phyloP scores from a whole-genome alignment of 23 tunicate genomes.

The Trididemnum clinides region DNA sequence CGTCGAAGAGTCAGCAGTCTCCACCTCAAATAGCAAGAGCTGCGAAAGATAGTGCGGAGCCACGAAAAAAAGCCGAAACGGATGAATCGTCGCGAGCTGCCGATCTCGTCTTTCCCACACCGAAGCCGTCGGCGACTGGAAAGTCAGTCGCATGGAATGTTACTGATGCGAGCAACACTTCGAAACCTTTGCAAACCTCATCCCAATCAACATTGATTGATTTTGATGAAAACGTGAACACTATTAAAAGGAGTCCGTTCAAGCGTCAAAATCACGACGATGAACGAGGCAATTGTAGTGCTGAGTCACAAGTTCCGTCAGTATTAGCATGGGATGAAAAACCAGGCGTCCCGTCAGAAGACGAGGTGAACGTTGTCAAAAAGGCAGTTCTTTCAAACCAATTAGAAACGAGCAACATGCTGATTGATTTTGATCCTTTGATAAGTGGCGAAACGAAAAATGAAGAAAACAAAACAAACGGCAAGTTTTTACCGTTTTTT shows the following conservation, averaged over 20 bases:
- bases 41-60: neutral
- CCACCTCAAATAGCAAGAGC: neutral
- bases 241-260: conserved; percentile 89
- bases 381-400: too few species aligned
- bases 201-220: neutral
- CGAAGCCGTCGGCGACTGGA: neutral
- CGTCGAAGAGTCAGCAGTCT: neutral
- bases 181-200: neutral
- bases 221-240: conserved; percentile 57
- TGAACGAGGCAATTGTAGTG: neutral
- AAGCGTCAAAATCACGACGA: conserved; percentile 21
- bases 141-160: conserved; percentile 4
- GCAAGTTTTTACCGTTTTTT: too few species aligned
- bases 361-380: too few species aligned
- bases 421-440: too few species aligned
- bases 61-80: neutral
- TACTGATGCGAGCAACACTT: neutral
- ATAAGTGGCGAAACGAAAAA: too few species aligned
- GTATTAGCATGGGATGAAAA: conserved; percentile 13
- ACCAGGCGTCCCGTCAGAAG: too few species aligned
- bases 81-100: neutral
- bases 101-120: neutral
- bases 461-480: too few species aligned
- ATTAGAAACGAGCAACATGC: too few species aligned
- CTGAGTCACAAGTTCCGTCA: neutral